Evolutionary conservation across 2,797 vertebrate species (phyloP), one percentile per base, ranked within the genome.

Genomic region (Sebastes trivittatus): DNA sequence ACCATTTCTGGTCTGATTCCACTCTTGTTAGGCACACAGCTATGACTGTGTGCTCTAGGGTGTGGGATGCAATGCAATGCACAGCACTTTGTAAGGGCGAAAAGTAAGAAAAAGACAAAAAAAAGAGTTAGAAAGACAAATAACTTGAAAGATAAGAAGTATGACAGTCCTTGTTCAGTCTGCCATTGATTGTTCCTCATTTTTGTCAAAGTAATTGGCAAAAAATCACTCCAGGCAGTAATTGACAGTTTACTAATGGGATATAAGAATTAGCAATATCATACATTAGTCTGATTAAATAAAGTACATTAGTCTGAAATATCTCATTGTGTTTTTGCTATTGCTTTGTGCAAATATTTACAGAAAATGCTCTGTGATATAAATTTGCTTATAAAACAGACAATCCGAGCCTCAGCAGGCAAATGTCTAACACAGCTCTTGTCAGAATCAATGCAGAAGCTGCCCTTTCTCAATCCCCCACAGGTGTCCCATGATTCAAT

Each of bases 401-500:
- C 55, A 71, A 64, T 27, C 70, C 25, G 67, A 73, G 59, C 32
- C 36, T 82, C 60, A 72, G 59, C 59, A 76, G 72, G 83, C 30
- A 77, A 80, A 81, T 73, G 68, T 71, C 69, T 62, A 65, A 54
- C 38, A 66, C 65, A 42, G 65, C 73, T 77, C 36, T 59, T 81
- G 78, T 64, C 72, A 67, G 62, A 80, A 70, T 81, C 72, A 78
- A 32, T 69, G 61, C 75, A 75, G 58, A 42, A 42, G 55, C 74
- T 75, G 79, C 71, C 78, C 80, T 87, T 80, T 84, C 67, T 75
- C 77, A 69, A 75, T 83, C 52, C 72, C 59, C 81, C 52, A 86
- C 75, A 87, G 81, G 87, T 90, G 81, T 68, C 58, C 60, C 59
- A 58, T 77, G 60, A 87, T 80, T 82, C 80, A 79, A 55, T 80